A percentile compares a stretch with the other conserved stretches of the same genome.
Evolutionary conservation across 1,140 invertebrate species (phyloP).

Genomic region (Meteorus sp.): DNA sequence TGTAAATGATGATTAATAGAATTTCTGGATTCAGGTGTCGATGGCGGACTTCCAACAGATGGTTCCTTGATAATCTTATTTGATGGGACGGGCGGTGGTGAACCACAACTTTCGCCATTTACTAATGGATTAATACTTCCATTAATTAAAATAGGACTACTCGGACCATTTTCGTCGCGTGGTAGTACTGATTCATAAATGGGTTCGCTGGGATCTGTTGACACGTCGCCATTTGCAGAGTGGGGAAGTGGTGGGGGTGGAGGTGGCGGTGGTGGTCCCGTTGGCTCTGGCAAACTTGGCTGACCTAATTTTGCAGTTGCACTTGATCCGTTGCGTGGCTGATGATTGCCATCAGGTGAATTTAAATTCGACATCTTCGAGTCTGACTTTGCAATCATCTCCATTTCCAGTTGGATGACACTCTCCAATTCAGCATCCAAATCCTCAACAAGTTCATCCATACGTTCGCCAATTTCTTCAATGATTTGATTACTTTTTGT

Average conservation of each 20-base stretch:
- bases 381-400: constrained; percentile 47
- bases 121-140: constrained; percentile 37
- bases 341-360: constrained; percentile 25
- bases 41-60: constrained; percentile 37
- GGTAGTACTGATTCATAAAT: constrained; percentile 84
- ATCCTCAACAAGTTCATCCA: constrained; percentile 80
- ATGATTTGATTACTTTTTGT: constrained; percentile 68
- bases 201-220: constrained; percentile 64
- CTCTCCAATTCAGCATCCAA: constrained; percentile 72
- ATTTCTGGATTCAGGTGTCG: constrained; percentile 40
- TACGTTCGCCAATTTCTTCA: constrained; percentile 82
- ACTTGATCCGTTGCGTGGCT: constrained; percentile 29
- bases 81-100: constrained; percentile 59
- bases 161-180: constrained; percentile 60
- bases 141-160: constrained; percentile 45
- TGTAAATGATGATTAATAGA: constrained; percentile 32
- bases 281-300: constrained; percentile 74
- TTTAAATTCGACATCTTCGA: constrained; percentile 43
- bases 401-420: constrained; percentile 64
- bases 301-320: constrained; percentile 51
- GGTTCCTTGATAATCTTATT: constrained; percentile 45
- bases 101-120: constrained; percentile 56
- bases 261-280: constrained; percentile 71
- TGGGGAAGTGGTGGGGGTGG: constrained; percentile 49
- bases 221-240: constrained; percentile 41